Conservation (phyloP, 2,888 invertebrate genomes). For the Eugnorisma glareosa region DNA sequence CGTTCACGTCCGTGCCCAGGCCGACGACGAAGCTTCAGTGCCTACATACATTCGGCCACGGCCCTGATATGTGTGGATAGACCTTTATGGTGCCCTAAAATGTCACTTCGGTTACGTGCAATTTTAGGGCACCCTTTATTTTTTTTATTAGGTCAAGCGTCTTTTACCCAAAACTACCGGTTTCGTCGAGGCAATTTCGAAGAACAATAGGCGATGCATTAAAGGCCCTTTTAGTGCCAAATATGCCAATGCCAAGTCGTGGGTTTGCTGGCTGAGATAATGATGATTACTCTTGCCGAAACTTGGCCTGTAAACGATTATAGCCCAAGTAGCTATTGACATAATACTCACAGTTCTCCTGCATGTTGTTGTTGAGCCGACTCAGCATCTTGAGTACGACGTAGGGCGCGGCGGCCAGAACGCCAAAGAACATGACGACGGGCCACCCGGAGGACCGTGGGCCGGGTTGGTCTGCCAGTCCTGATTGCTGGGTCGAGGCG, state of each 20-base stretch:
- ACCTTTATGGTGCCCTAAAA: neutral
- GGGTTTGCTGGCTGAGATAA: neutral
- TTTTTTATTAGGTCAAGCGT: neutral
- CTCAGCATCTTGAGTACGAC: slow-evolving; percentile 95
- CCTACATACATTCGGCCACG: no score
- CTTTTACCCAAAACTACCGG: neutral
- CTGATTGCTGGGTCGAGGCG: slow-evolving; percentile 80
- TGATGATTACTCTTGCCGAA: neutral
- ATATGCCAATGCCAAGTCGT: neutral
- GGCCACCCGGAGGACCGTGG: slow-evolving; percentile 94
- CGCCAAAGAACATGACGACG: slow-evolving; percentile 96
- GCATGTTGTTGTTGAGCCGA: slow-evolving; percentile 86
- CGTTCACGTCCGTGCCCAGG: no score
- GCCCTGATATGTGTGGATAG: no score
- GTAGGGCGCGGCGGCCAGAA: slow-evolving; percentile 97
- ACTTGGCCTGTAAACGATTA: neutral
- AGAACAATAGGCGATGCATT: neutral
- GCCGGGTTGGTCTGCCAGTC: slow-evolving; percentile 80
- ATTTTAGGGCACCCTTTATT: neutral
- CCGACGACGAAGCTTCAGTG: no score
- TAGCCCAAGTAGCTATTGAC: neutral
- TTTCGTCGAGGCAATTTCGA: neutral
- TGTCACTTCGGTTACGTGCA: neutral
- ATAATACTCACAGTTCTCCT: slow-evolving; percentile 91
- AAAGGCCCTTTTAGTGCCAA: no score